Percentiles rank a stretch among this genome's conserved stretches.
Conservation (phyloP, 2,797 vertebrate species). For the Pagetopsis macropterus region DNA sequence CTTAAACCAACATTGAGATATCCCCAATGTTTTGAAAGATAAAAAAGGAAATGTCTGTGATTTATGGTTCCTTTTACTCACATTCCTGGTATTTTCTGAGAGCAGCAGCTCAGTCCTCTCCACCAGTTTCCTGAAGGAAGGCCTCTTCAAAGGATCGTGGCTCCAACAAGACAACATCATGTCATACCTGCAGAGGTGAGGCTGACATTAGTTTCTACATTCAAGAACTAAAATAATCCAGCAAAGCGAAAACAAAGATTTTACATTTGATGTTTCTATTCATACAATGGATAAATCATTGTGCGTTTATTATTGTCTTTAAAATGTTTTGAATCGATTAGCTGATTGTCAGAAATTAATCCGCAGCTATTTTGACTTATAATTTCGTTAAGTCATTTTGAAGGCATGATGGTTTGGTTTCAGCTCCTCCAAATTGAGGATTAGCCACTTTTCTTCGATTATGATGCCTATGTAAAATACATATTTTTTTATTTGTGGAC, state of each 20-base stretch:
- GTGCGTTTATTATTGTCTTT: no score
- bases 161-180: slow-evolving; percentile 97
- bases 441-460: not conserved
- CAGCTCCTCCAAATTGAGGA: no score
- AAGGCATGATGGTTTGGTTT: no score
- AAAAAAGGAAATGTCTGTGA: not conserved
- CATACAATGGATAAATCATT: no score
- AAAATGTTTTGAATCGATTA: no score
- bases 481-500: not conserved
- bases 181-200: slow-evolving; percentile 86
- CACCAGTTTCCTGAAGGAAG: slow-evolving; percentile 93
- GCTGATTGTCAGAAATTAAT: no score
- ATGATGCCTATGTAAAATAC: not conserved
- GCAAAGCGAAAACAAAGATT: not conserved
- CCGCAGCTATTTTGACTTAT: no score
- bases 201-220: slow-evolving; percentile 22
- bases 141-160: slow-evolving; percentile 92
- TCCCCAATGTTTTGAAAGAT: not conserved
- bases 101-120: slow-evolving; percentile 93
- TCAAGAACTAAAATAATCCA: not conserved
- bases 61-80: slow-evolving; percentile 71
- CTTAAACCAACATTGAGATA: not conserved
- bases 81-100: slow-evolving; percentile 90
- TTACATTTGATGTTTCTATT: no score
- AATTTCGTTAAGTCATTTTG: no score